phyloP scores from a whole-genome alignment of 2,113 vertebrate genomes.

The Megalops atlanticus region DNA sequence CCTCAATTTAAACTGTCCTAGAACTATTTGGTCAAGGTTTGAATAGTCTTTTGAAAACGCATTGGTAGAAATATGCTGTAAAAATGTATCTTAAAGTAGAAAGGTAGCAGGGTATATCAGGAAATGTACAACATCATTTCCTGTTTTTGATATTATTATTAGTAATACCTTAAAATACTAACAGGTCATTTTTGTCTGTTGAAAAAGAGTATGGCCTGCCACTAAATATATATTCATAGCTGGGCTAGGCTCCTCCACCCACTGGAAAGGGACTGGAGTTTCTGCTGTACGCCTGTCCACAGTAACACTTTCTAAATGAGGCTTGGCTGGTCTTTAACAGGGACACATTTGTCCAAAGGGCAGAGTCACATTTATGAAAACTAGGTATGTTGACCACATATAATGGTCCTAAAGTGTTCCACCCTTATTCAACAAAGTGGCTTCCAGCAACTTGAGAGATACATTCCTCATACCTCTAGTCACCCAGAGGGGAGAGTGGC shows the following conservation, averaged over 20 bases:
- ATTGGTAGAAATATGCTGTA: neutral
- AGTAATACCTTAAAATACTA: neutral
- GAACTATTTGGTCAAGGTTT: too few species aligned
- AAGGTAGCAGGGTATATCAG: neutral
- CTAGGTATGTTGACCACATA: neutral
- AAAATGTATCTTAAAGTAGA: neutral
- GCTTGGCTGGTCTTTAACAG: neutral
- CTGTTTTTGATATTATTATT: neutral
- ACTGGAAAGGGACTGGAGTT: neutral
- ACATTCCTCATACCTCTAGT: neutral
- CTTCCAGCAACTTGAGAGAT: neutral
- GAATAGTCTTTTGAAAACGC: too few species aligned
- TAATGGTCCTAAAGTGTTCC: neutral
- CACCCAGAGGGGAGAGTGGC: neutral
- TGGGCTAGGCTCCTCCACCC: neutral
- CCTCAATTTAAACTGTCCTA: too few species aligned
- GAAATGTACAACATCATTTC: neutral
- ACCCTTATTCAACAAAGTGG: neutral
- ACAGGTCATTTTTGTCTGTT: neutral
- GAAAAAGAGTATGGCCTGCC: neutral
- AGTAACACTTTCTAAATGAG: neutral
- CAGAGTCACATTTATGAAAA: neutral
- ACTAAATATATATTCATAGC: neutral
- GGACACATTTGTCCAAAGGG: neutral
- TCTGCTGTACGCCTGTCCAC: neutral